phyloP scores from a whole-genome alignment of 2,113 vertebrate species.

The Heptranchias perlo region DNA sequence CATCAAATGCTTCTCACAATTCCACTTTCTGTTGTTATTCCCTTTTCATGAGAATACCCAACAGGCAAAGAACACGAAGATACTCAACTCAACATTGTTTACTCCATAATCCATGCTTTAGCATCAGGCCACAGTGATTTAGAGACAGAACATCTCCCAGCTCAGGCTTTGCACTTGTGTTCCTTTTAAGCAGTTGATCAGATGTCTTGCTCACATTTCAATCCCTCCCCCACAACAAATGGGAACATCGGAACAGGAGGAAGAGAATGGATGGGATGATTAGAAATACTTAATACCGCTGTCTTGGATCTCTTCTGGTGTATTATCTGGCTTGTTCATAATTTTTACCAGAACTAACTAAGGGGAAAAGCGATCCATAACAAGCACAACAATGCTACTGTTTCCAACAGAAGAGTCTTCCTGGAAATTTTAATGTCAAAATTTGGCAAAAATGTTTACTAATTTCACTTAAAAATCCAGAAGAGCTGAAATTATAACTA shows the following conservation, averaged over 20 bases:
- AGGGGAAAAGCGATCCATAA: neutral
- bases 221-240: no score
- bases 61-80: no score
- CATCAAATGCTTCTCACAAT: no score
- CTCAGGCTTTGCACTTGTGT: no score
- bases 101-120: no score
- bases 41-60: no score
- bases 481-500: neutral
- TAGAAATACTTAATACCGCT: neutral
- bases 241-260: neutral
- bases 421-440: neutral
- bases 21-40: no score
- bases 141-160: no score
- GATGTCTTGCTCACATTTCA: neutral
- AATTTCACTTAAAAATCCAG: neutral
- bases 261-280: neutral
- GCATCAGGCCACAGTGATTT: no score
- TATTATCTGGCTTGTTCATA: neutral
- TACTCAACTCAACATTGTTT: no score
- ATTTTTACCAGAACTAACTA: neutral
- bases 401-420: neutral
- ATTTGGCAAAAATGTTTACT: neutral
- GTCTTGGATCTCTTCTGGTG: no score
- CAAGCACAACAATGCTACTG: neutral
- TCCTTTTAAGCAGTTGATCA: neutral